Evolutionary conservation across 2,113 vertebrate species (phyloP).

Genomic region (Benitochromis conjunctus): DNA sequence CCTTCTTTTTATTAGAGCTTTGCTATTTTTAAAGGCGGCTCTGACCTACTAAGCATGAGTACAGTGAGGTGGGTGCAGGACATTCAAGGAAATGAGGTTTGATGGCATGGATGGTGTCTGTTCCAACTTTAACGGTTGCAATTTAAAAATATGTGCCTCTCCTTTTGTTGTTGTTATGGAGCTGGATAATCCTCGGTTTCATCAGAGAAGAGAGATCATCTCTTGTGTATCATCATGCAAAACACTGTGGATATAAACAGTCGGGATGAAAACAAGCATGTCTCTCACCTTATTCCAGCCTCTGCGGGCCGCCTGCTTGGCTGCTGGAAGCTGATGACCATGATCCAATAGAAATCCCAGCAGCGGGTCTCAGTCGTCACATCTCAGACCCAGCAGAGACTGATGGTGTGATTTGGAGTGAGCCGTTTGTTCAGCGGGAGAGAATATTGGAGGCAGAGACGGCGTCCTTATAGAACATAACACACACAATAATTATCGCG

Average conservation of each 20-base stretch:
- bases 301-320: neutral
- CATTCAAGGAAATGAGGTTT: neutral
- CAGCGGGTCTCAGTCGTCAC: slow-evolving; percentile 29
- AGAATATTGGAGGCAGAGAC: neutral
- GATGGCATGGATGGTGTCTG: neutral
- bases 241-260: neutral
- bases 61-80: neutral
- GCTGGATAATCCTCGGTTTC: neutral
- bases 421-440: slow-evolving; percentile 24
- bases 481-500: slow-evolving; percentile 27
- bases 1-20: neutral
- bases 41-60: neutral
- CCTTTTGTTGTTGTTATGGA: neutral
- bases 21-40: neutral
- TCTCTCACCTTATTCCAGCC: neutral
- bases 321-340: slow-evolving; percentile 22
- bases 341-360: slow-evolving; percentile 58
- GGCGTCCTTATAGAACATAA: neutral
- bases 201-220: neutral
- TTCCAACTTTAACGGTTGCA: neutral
- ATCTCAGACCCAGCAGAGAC: slow-evolving; percentile 48
- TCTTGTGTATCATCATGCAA: neutral
- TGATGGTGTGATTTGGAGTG: slow-evolving; percentile 16
- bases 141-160: neutral
- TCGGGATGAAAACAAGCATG: neutral